These are phyloP conservation scores for Polyommatus iphigenia DNA, from an alignment of 2,888 invertebrate genomes.

Conservation along the genomic window DNA sequence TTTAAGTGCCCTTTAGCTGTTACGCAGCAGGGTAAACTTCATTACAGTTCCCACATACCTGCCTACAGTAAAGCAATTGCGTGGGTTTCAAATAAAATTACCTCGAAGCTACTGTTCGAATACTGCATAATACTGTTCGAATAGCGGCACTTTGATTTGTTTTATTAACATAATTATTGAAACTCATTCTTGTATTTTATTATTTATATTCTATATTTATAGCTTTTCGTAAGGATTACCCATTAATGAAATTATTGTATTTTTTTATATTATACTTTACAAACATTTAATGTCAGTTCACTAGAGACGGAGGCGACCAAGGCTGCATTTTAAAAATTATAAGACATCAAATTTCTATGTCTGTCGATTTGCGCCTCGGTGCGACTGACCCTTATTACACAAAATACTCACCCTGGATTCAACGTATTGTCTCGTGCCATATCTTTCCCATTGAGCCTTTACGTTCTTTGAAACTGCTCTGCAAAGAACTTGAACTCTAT, in stretches of 20 bases:
- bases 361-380: background rate
- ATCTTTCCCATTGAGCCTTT: conserved; percentile 55
- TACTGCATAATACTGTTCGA: too few species aligned
- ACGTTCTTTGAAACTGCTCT: conserved; percentile 47
- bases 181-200: background rate
- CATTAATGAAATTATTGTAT: too few species aligned
- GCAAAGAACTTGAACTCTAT: conserved; percentile 63
- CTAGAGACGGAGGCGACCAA: too few species aligned
- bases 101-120: background rate
- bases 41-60: conserved; percentile 13
- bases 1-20: conserved; percentile 3
- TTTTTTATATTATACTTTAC: too few species aligned
- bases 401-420: conserved; percentile 53
- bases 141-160: background rate
- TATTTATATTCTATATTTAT: too few species aligned
- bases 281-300: too few species aligned
- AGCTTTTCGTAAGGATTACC: too few species aligned
- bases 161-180: background rate
- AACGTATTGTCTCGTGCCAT: conserved; percentile 62
- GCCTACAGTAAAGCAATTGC: background rate
- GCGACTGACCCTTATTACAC: background rate
- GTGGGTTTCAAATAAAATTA: background rate
- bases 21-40: background rate
- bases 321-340: background rate
- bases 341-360: background rate